Conservation (phyloP, 2,797 vertebrate genomes). For the Coregonus ussuriensis region DNA sequence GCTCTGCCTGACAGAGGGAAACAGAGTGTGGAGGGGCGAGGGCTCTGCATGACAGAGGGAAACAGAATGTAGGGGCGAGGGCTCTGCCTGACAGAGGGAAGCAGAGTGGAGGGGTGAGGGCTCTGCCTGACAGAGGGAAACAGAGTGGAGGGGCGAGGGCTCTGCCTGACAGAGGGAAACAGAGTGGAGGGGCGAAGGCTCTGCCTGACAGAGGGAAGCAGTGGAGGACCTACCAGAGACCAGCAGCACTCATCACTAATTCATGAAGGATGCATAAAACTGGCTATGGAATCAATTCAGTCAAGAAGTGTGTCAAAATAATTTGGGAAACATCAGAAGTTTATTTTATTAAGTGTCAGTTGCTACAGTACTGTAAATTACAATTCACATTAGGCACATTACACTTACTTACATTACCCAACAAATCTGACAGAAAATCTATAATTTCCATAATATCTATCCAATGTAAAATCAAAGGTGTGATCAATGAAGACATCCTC, state of each 20-base stretch:
- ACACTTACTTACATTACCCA: no score
- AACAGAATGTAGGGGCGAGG: neutral
- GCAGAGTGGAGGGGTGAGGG: neutral
- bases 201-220: no score
- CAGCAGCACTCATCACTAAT: constrained; percentile 2
- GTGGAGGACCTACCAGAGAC: neutral
- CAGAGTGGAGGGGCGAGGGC: neutral
- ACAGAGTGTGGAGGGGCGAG: neutral
- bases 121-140: no score
- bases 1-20: neutral
- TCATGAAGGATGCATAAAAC: constrained; percentile 2
- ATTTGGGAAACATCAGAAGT: neutral
- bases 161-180: neutral
- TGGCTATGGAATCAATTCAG: constrained; percentile 1
- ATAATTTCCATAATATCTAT: no score
- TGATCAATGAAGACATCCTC: no score
- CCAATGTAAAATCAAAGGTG: no score
- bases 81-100: neutral
- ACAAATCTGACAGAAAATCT: no score
- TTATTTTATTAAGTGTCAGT: neutral
- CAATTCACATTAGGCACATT: no score
- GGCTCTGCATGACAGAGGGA: no score
- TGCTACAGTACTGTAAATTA: neutral
- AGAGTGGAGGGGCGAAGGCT: neutral
- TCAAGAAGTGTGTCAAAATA: constrained; percentile 4